Base-by-base conservation (phyloP, 37 sponge, comb jelly and placozoan genomes). In the Spongilla lacustris region DNA sequence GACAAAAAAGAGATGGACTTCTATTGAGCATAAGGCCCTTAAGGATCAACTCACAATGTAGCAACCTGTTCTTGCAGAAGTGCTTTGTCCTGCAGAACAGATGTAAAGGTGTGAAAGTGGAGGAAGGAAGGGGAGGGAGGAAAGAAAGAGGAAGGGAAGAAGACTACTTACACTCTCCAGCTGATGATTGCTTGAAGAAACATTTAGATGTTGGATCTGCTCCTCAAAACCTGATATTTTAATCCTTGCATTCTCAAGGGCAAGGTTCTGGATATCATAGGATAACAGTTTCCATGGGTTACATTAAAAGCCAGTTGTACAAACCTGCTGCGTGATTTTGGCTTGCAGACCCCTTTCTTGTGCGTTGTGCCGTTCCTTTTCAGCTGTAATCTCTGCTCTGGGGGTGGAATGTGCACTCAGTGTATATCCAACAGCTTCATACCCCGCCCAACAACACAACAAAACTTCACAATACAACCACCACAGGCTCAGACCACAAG, bases 151-250 rank as follows among this genome's bases (percentile, higher is more conserved):
- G 25, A 14, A 32, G 73, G 31, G 73, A 21, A 13, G 31, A n/a
- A n/a, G 29, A 24, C 17, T 24, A 13, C 31, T n/a, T 33, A 72
- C 73, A 58, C 73, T 21, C 10, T 72, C 73, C 28, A n/a, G 14
- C 31, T 72, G 73, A 4, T 73, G 66, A 21, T 67, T 21, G 31
- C 48, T 58, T 30, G 27, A n/a, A 23, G n/a, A 49, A 0, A 69
- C 49, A 34, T 77, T 76, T 27, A 67, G 21, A 69, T 67, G 75
- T 70, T 81, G 76, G 9, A 82, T 31, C 69, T 88, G 82, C 66
- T 88, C 70, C 76, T 88, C 88, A 32, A 82, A 83, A 9, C 83
- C 83, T 33, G 68, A 32, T 5, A 82, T 25, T 29, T 50, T 38
- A 69, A 71, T 77, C 82, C 70, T 76, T 28, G 28, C 33, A 1